phyloP scores from a whole-genome alignment of 2,888 invertebrate genomes.

The Pterostichus madidus region DNA sequence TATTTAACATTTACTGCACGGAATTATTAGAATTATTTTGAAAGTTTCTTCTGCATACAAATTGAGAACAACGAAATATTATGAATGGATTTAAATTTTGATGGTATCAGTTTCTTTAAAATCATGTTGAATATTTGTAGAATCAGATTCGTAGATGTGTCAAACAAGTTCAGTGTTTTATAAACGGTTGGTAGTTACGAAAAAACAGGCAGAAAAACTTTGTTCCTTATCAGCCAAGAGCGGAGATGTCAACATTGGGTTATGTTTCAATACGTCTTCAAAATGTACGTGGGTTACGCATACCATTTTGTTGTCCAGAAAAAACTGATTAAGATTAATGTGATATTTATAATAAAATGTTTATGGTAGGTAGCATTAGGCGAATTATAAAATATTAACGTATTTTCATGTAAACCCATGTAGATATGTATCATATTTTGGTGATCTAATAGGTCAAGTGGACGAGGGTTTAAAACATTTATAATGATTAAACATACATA shows the following conservation, averaged over 20 bases:
- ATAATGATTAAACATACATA: conserved; percentile 15
- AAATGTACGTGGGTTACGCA: conserved; percentile 36
- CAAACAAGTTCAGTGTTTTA: conserved; percentile 27
- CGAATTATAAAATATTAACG: conserved; percentile 56
- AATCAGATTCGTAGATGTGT: conserved; percentile 33
- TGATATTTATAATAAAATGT: conserved; percentile 48
- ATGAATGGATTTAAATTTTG: not conserved
- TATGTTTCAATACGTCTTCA: conserved; percentile 47
- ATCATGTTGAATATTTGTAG: conserved; percentile 29
- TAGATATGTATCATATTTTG: conserved; percentile 34
- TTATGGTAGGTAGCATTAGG: conserved; percentile 49
- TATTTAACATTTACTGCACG: conserved; percentile 6
- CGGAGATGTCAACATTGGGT: conserved; percentile 26
- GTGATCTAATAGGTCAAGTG: conserved; percentile 41
- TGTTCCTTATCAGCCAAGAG: conserved; percentile 36
- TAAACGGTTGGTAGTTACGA: conserved; percentile 8
- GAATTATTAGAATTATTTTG: not conserved
- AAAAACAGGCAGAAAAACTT: conserved; percentile 34
- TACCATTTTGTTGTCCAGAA: conserved; percentile 30
- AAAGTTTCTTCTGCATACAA: not conserved
- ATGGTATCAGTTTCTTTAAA: too few species aligned
- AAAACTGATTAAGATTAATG: conserved; percentile 60
- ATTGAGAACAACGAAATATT: conserved; percentile 5
- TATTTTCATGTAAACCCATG: conserved; percentile 33
- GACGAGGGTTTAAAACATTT: conserved; percentile 26